Evolutionary conservation across 2,888 invertebrate species (phyloP).

Genomic region (Aelia acuminata): DNA sequence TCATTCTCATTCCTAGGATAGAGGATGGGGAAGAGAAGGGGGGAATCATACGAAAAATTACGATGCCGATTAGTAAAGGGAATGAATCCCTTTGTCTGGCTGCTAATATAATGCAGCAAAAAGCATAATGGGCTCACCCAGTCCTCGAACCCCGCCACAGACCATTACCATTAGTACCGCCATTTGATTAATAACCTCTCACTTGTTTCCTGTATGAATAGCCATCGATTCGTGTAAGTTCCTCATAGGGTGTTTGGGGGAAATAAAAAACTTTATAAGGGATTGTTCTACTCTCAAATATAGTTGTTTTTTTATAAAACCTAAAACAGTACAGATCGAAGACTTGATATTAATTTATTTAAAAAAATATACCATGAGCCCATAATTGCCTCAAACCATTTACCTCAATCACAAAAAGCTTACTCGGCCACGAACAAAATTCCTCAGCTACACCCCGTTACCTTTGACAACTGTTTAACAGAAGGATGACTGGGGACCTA

Average conservation of each 20-base stretch:
- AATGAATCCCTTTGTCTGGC: conserved; percentile 15
- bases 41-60: conserved; percentile 32
- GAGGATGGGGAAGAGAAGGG: background rate
- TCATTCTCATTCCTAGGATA: background rate
- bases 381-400: no score
- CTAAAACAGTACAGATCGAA: background rate
- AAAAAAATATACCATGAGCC: no score
- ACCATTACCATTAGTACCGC: background rate
- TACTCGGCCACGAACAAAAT: no score
- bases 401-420: no score
- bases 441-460: no score
- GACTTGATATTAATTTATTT: background rate
- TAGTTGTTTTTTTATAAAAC: background rate
- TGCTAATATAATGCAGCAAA: background rate
- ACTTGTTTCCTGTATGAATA: background rate
- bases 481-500: no score
- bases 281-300: background rate
- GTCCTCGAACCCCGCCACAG: background rate
- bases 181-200: conserved; percentile 15
- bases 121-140: background rate
- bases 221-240: conserved; percentile 19
- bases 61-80: conserved; percentile 30
- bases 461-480: no score
- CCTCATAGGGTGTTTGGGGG: background rate
- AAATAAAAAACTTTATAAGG: background rate